Evolutionary conservation across 2,113 vertebrate genomes (phyloP), one percentile per base, ranked within the genome.

Genomic region (Regulus satrapa): DNA sequence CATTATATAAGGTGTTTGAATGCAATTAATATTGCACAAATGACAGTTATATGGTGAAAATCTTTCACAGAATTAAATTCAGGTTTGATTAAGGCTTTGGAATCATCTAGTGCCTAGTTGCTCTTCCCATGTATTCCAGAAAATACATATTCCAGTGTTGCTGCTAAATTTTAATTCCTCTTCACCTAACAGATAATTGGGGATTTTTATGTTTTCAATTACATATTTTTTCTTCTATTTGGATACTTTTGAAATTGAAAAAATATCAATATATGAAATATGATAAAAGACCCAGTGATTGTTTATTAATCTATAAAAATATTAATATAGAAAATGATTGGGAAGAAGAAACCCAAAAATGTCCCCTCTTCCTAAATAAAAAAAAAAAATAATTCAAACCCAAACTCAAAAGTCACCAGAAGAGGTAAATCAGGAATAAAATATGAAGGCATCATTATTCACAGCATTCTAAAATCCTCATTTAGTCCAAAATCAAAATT

Each of bases 351-450:
- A 1, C 0, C 6, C 18, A 38, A 82, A 46, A 3, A 31, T 19
- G 3, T 52, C 5, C 6, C 32, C 15, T 61, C 26, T 12, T 21
- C 7, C 13, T 7, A n/a, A 59, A 54, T 2, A 4, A 40, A 66
- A 48, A 48, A 25, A n/a, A n/a, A n/a, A n/a, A 38, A 10, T 0
- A 29, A 9, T 2, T 8, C 21, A 78, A 73, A 59, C 14, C 1
- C 4, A 66, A 40, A 71, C 7, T 36, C 9, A 24, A 36, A 79
- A n/a, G 31, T 0, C 24, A 54, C 3, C 8, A 63, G 10, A 85
- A 49, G 12, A 61, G 14, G 41, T 80, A 81, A 83, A 62, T 25
- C 21, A 72, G 19, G 6, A 40, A 56, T 34, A n/a, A 86, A 61
- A 21, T 29, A 15, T 12, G 18, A 46, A 66, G 61, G 3, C 6